These are phyloP conservation scores for Hydraecia micacea DNA, from an alignment of 2,888 invertebrate species.

Conservation along the genomic window DNA sequence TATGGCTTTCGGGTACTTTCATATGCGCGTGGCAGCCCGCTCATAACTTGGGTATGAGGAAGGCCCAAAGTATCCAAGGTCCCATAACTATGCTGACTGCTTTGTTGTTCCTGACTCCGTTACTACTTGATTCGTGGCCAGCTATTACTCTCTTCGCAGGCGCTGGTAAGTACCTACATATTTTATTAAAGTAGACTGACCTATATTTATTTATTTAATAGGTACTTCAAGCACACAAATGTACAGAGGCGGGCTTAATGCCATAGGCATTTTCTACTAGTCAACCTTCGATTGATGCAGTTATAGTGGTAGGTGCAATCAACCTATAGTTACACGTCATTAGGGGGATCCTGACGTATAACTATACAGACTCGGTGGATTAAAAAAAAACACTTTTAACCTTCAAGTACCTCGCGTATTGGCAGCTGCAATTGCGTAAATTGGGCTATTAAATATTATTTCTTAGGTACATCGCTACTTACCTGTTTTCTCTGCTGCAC, in stretches of 20 bases:
- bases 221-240: too few species aligned
- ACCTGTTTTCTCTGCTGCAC: background rate
- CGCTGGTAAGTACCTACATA: constrained; percentile 86
- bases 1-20: constrained; percentile 86
- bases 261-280: too few species aligned
- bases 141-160: constrained; percentile 91
- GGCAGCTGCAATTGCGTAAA: too few species aligned
- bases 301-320: too few species aligned
- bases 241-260: too few species aligned
- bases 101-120: constrained; percentile 89
- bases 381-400: background rate
- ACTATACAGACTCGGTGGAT: background rate
- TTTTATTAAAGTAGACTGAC: background rate
- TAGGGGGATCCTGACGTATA: background rate
- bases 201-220: too few species aligned
- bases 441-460: background rate
- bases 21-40: constrained; percentile 90
- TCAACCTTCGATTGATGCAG: too few species aligned
- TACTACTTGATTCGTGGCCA: constrained; percentile 91
- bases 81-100: constrained; percentile 87
- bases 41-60: constrained; percentile 82
- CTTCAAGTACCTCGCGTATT: background rate
- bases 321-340: background rate
- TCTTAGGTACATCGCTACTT: background rate
- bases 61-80: constrained; percentile 80